phyloP scores from a whole-genome alignment of 2,797 vertebrate species.

The Rhinella marina region DNA sequence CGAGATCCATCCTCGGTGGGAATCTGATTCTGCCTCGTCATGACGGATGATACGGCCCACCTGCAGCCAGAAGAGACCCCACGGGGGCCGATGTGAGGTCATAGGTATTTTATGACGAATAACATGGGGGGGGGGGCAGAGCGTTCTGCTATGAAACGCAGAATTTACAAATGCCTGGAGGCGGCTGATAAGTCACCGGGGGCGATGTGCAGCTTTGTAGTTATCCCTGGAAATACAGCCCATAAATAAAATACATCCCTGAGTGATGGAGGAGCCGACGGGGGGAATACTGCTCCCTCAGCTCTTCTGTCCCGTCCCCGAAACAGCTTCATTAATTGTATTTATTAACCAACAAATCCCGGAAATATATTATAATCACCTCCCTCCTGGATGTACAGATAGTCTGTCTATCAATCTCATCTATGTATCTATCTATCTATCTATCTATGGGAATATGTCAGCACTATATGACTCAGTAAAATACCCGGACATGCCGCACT shows the following conservation, averaged over 20 bases:
- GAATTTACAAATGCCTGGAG: slow-evolving; percentile 19
- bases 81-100: neutral
- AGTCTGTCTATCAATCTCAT: too few relatives aligned
- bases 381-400: too few relatives aligned
- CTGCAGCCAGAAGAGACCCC: slow-evolving; percentile 69
- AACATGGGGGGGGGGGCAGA: neutral
- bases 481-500: too few relatives aligned
- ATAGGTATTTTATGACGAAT: neutral
- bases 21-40: slow-evolving; percentile 98
- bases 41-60: slow-evolving; percentile 97
- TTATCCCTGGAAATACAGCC: slow-evolving; percentile 3
- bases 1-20: slow-evolving; percentile 95
- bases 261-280: neutral
- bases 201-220: neutral
- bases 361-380: too few relatives aligned
- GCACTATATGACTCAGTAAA: too few relatives aligned
- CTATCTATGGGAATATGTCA: too few relatives aligned
- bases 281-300: neutral
- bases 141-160: neutral
- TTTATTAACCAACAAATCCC: neutral
- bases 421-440: too few relatives aligned
- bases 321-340: neutral
- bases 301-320: neutral
- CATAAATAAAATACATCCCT: neutral
- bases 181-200: slow-evolving; percentile 26